Base-by-base conservation (phyloP, 2,113 vertebrate genomes). In the Trematocara unimaculatum region DNA sequence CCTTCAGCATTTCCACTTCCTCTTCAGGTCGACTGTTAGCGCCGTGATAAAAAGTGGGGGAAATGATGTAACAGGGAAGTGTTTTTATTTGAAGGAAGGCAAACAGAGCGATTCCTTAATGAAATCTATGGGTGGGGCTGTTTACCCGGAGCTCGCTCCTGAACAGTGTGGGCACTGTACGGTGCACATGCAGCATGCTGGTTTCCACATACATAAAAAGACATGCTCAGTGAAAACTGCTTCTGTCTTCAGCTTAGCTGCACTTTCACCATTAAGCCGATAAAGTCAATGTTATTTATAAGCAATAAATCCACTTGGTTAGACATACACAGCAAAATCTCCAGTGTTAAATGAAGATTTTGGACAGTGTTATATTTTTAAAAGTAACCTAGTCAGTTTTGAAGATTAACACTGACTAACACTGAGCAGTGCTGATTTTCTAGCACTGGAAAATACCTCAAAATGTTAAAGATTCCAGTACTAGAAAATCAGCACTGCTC, bases 101-200 rank as follows among this genome's bases (percentile, higher is more conserved):
- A 92, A 94, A 95, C 88, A 81, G 86, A 92, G 92, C 54, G 9
- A 84, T 89, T 91, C 91, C 88, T 89, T 93, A 94, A 94, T 94
- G 90, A 95, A 95, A 94, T 78, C 81, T 91, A 92, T n/a, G 95
- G 95, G 94, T 80, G 91, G 93, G 89, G 91, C 90, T 94, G 94
- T 95, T 95, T 95, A 92, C 89, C 70, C 83, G 87, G 85, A 86
- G 79, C 83, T 84, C 4, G 2, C 33, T 15, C 8, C 7, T 89
- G 88, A 95, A 96, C 95, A 96, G 88, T 91, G 82, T 53, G 56
- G 14, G 47, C 87, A 87, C 89, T 95, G 94, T 95, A 31, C 72
- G 70, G 91, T 64, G 82, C 35, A 54, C 9, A 45, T 74, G 85
- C 64, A 82, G 85, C 81, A 60, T 82, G 85, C 87, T 90, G 90